phyloP scores from a whole-genome alignment of 2,797 vertebrate genomes.

The Anguilla obscura region DNA sequence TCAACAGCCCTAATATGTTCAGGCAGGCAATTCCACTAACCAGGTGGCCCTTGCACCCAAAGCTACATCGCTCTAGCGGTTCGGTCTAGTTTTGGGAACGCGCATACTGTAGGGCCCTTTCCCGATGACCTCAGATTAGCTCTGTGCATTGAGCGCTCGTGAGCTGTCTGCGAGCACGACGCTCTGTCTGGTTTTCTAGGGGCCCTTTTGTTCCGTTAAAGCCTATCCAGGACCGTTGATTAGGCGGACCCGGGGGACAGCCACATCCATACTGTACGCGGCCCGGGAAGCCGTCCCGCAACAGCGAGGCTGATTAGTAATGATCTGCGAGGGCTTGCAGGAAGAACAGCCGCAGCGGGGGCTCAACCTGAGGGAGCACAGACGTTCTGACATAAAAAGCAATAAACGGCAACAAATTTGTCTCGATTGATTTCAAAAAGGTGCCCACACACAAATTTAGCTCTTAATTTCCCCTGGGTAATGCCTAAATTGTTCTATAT shows the following conservation, averaged over 20 bases:
- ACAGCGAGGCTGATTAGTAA: not conserved
- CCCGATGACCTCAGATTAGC: slow-evolving; percentile 2
- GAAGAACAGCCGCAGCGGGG: not conserved
- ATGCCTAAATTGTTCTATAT: slow-evolving; percentile 10
- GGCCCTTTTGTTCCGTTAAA: not conserved
- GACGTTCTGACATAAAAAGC: slow-evolving; percentile 1
- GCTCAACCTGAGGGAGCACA: not conserved
- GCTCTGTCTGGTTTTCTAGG: not conserved
- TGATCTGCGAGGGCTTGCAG: not conserved
- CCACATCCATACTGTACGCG: not conserved
- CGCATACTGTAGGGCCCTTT: not conserved
- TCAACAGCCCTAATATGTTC: not conserved
- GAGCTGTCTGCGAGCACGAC: not conserved
- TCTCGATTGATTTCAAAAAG: slow-evolving; percentile 21
- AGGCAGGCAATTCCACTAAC: not conserved
- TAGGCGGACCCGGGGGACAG: not conserved
- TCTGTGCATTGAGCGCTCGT: not conserved
- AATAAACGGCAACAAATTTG: slow-evolving; percentile 8
- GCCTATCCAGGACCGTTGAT: not conserved
- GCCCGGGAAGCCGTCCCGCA: not conserved
- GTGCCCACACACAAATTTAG: not conserved
- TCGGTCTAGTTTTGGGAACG: not conserved
- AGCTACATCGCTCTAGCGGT: not conserved
- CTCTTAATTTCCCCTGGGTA: slow-evolving; percentile 5
- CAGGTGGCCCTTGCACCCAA: not conserved